Evolutionary conservation across 2,113 vertebrate genomes (phyloP).

Genomic region (Grallaria varia): DNA sequence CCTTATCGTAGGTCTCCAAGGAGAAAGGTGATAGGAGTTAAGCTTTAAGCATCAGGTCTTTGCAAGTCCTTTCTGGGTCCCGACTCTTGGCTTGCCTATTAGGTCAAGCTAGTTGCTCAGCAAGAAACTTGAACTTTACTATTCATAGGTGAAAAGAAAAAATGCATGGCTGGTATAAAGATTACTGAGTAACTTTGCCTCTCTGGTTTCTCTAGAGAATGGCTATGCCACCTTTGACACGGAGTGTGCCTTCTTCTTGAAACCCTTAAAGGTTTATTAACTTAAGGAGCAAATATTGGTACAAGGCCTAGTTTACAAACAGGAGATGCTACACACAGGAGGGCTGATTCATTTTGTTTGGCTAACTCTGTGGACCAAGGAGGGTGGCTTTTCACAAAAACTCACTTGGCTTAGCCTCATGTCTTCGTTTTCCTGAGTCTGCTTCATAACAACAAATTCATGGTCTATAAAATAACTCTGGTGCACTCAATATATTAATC

Average conservation of each 20-base stretch:
- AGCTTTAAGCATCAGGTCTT: neutral
- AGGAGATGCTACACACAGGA: neutral
- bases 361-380: neutral
- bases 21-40: neutral
- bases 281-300: neutral
- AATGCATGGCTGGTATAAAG: neutral
- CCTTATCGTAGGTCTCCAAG: neutral
- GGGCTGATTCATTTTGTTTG: neutral
- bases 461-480: constrained; percentile 16
- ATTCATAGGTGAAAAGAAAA: neutral
- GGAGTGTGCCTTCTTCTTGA: neutral
- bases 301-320: neutral
- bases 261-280: neutral
- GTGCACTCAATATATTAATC: constrained; percentile 5
- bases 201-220: neutral
- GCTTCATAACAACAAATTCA: constrained; percentile 14
- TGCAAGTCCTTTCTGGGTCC: neutral
- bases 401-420: neutral
- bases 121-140: neutral
- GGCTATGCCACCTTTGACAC: neutral
- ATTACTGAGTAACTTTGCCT: neutral
- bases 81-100: neutral
- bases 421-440: neutral
- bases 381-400: neutral
- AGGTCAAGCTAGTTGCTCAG: neutral